These are phyloP conservation scores for human DNA, from an alignment of 2,113 vertebrate genomes.

Conservation along the genomic window DNA sequence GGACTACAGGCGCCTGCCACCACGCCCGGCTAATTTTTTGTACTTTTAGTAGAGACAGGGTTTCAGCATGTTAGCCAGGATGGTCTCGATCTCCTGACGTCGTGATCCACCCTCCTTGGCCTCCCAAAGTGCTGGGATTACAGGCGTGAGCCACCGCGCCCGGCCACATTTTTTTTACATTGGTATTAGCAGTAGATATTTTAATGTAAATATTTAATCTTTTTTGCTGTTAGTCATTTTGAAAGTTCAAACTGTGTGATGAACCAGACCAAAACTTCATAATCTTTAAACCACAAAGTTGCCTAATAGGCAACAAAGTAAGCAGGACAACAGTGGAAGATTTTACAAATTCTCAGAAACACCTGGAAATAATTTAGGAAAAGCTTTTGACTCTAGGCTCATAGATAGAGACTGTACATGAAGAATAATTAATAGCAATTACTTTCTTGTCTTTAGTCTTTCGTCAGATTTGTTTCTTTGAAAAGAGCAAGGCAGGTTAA, in stretches of 20 bases:
- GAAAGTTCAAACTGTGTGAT: constrained; percentile 46
- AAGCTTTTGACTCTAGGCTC: background rate
- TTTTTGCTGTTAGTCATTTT: constrained; percentile 28
- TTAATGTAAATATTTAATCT: constrained; percentile 42
- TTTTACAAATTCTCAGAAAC: background rate
- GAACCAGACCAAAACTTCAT: constrained; percentile 46
- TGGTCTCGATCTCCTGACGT: too few relatives aligned
- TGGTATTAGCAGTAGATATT: background rate
- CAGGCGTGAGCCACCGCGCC: too few relatives aligned
- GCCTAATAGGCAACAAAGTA: constrained; percentile 1
- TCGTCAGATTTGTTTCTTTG: background rate
- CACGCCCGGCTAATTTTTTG: too few relatives aligned
- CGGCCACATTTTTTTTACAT: background rate
- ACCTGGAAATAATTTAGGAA: constrained; percentile 42
- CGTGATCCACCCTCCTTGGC: too few relatives aligned
- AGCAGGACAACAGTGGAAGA: background rate
- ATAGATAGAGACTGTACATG: background rate
- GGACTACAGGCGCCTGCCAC: too few relatives aligned
- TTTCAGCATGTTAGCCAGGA: too few relatives aligned
- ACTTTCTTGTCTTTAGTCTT: constrained; percentile 30
- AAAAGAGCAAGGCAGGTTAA: constrained; percentile 8
- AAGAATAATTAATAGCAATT: constrained; percentile 49
- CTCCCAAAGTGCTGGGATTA: too few relatives aligned
- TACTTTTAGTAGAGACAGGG: too few relatives aligned
- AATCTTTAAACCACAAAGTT: constrained; percentile 50